These are phyloP conservation scores for Ambastaia sidthimunki DNA, from an alignment of 2,797 vertebrate species.

Conservation along the genomic window DNA sequence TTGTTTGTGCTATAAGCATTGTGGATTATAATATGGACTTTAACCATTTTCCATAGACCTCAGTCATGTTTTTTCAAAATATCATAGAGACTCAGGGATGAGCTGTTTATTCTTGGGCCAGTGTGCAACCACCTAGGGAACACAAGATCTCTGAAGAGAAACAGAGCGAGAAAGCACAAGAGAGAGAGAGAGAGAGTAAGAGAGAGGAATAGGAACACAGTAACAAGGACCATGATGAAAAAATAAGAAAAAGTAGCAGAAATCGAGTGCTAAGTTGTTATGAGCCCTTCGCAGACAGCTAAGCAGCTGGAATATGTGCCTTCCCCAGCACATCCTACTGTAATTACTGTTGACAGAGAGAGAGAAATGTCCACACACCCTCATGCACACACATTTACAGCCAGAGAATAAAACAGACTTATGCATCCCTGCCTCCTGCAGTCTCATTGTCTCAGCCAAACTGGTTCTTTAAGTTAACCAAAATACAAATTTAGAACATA, in stretches of 20 bases:
- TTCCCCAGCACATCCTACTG: slow-evolving; percentile 55
- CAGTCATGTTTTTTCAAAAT: neutral
- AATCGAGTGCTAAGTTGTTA: slow-evolving; percentile 62
- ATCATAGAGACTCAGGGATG: neutral
- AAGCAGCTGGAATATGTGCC: slow-evolving; percentile 56
- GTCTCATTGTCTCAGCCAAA: neutral
- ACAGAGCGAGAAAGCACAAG: too few relatives aligned
- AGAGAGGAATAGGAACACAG: slow-evolving; percentile 1
- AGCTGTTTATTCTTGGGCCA: neutral
- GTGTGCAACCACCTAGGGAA: neutral
- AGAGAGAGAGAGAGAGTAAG: neutral
- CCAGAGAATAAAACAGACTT: neutral
- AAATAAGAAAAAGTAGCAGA: slow-evolving; percentile 26
- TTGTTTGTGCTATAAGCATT: too few relatives aligned
- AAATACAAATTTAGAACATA: neutral
- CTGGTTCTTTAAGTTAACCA: neutral
- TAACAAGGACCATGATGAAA: neutral
- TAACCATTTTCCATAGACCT: neutral
- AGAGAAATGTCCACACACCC: slow-evolving; percentile 3
- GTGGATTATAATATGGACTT: neutral
- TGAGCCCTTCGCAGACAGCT: slow-evolving; percentile 64
- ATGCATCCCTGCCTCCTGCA: neutral
- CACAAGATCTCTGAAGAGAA: too few relatives aligned
- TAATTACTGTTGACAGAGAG: slow-evolving; percentile 62
- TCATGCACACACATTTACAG: neutral